Percentiles rank a stretch among this genome's conserved stretches.
Evolutionary conservation across 2,888 invertebrate species (phyloP).

Genomic region (Dryobota labecula): DNA sequence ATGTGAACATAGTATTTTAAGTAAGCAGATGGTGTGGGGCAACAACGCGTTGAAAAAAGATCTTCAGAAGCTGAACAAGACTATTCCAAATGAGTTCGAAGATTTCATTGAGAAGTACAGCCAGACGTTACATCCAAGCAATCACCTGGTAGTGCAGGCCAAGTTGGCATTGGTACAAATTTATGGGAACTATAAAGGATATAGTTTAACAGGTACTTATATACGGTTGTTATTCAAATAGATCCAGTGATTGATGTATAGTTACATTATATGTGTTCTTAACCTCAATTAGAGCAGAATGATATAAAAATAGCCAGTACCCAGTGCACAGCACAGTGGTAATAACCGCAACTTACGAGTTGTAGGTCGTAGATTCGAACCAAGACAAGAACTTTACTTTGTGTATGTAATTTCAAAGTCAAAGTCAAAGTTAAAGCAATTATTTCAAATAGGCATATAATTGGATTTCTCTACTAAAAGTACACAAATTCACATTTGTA

Average conservation of each 20-base stretch:
- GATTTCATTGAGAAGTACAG: conserved; percentile 92
- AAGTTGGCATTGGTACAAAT: conserved; percentile 93
- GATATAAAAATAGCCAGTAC: no score
- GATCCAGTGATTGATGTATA: conserved; percentile 25
- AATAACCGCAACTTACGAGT: no score
- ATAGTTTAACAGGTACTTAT: conserved; percentile 87
- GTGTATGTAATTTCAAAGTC: no score
- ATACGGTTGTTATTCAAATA: conserved; percentile 32
- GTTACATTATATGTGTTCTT: conserved; percentile 21
- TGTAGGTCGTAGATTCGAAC: no score
- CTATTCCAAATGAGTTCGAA: conserved; percentile 90
- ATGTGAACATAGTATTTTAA: conserved; percentile 90
- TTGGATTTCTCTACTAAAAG: background rate
- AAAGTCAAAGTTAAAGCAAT: no score
- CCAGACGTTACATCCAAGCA: conserved; percentile 92
- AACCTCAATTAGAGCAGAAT: conserved; percentile 22
- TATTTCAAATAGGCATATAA: no score
- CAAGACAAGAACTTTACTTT: no score
- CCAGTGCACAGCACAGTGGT: no score
- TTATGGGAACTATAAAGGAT: conserved; percentile 92
- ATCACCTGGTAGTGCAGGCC: conserved; percentile 92
- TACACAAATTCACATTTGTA: background rate
- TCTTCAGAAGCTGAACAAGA: conserved; percentile 89
- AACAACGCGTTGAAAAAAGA: conserved; percentile 92
- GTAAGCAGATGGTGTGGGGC: conserved; percentile 91